Base-by-base conservation (phyloP, 2,797 vertebrate genomes). In the Sitta carolinensis region DNA sequence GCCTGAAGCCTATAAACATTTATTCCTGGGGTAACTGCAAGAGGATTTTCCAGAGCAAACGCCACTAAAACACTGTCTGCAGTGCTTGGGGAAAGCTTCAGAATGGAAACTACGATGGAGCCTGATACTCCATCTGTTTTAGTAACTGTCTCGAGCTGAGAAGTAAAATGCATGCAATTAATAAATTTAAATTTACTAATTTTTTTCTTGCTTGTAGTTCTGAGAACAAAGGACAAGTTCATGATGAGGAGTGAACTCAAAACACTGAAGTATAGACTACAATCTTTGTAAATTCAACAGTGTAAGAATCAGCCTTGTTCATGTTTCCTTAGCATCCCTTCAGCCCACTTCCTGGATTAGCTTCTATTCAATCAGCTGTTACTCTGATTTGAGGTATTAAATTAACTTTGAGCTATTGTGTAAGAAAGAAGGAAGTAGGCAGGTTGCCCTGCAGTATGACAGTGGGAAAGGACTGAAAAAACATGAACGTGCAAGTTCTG, bases 371-470 rank as follows among this genome's bases (percentile, higher is more conserved):
- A 48, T 79, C 80, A 76, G 62, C 70, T 68, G 8, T 73, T 75
- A 26, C 1, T 68, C 66, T 34, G 26, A 80, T 89, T 91, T 70
- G 68, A 40, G 13, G 27, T 29, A 57, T 27, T 83, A 68, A 67
- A 75, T 74, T 75, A 48, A 50, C 26, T 40, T 58, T 3, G 58
- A 91, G 47, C 34, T 64, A 8, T 25, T 81, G 73, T 81, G 62
- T 78, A 91, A 87, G 70, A 58, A 94, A 84, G 70, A 88, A 95
- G 40, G 51, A 67, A 85, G 82, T 25, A 73, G 62, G 48, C 26
- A 45, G 78, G 58, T 32, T 92, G 9, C 36, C 40, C 67, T 68
- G n/a, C 7, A 13, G 67, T 64, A 61, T 78, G 90, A 67, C 66
- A 68, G 47, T 25, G 30, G 78, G 54, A 87, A 78, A 92, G 45